Percentiles rank a stretch among this genome's conserved stretches.
These are phyloP conservation scores for Bettongia penicillata DNA, from an alignment of 2,113 vertebrate genomes.

Conservation along the genomic window DNA sequence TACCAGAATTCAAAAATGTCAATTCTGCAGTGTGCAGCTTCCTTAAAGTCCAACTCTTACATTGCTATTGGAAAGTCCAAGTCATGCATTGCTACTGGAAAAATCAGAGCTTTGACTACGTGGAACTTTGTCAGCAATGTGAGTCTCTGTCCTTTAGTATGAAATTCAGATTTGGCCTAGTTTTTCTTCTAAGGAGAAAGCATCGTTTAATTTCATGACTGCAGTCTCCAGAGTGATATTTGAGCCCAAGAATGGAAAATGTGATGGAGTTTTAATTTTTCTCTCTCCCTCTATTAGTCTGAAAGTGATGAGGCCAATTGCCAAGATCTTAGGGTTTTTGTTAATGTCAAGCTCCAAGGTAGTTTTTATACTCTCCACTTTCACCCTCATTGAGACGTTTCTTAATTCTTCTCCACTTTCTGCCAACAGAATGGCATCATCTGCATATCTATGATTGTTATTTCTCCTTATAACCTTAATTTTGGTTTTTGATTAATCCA, in stretches of 20 bases:
- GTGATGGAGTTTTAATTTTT: neutral
- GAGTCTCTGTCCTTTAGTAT: neutral
- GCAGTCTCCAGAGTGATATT: neutral
- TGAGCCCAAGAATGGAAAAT: neutral
- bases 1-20: neutral
- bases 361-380: neutral
- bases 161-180: neutral
- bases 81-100: neutral
- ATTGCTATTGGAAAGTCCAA: too few species aligned
- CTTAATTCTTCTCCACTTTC: neutral
- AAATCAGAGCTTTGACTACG: neutral
- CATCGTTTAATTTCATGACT: neutral
- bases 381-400: neutral
- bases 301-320: neutral
- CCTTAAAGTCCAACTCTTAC: neutral
- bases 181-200: neutral
- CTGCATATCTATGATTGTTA: neutral
- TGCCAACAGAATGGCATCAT: neutral
- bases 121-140: neutral
- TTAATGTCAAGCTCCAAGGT: neutral
- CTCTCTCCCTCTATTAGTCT: neutral
- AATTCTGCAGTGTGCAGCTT: neutral
- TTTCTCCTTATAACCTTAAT: neutral
- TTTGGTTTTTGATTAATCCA: neutral
- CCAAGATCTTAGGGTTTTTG: neutral